Percentiles rank a stretch among this genome's conserved stretches.
phyloP scores from a whole-genome alignment of 2,113 vertebrate species.

The Anoplopoma fimbria region DNA sequence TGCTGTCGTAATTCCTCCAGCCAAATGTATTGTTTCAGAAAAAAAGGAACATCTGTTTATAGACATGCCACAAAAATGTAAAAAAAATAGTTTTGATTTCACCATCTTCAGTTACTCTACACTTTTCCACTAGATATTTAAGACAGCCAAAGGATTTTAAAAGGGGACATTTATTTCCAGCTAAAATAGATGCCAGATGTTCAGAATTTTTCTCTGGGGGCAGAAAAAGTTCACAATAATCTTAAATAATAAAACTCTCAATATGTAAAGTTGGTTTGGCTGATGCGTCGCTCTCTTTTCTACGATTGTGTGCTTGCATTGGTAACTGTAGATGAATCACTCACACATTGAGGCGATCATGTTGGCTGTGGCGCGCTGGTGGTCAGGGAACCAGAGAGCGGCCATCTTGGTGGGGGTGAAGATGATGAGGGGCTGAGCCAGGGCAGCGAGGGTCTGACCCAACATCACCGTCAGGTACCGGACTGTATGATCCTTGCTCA shows the following conservation, averaged over 20 bases:
- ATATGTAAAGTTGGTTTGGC: not conserved
- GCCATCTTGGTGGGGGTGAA: slow-evolving; percentile 95
- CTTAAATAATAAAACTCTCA: not conserved
- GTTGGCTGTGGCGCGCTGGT: slow-evolving; percentile 93
- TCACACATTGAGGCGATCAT: slow-evolving; percentile 95
- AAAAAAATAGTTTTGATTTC: too few species aligned
- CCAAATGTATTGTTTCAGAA: too few species aligned
- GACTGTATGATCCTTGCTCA: accelerated
- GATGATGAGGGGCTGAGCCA: slow-evolving; percentile 93
- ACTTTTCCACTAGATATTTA: not conserved
- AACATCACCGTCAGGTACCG: slow-evolving; percentile 82
- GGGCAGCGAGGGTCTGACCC: slow-evolving; percentile 90
- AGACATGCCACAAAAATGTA: too few species aligned
- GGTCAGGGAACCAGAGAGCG: slow-evolving; percentile 94
- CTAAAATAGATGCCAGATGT: not conserved
- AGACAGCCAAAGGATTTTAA: too few species aligned
- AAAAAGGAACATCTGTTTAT: too few species aligned
- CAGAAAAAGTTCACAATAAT: not conserved
- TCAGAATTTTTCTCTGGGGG: not conserved
- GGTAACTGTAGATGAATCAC: slow-evolving; percentile 49
- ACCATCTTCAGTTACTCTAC: not conserved
- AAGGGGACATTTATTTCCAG: too few species aligned
- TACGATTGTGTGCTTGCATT: not conserved
- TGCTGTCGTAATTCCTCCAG: not conserved
- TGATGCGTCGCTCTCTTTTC: not conserved